Evolutionary conservation across 2,888 invertebrate species (phyloP).

Genomic region (Diabrotica balteata): DNA sequence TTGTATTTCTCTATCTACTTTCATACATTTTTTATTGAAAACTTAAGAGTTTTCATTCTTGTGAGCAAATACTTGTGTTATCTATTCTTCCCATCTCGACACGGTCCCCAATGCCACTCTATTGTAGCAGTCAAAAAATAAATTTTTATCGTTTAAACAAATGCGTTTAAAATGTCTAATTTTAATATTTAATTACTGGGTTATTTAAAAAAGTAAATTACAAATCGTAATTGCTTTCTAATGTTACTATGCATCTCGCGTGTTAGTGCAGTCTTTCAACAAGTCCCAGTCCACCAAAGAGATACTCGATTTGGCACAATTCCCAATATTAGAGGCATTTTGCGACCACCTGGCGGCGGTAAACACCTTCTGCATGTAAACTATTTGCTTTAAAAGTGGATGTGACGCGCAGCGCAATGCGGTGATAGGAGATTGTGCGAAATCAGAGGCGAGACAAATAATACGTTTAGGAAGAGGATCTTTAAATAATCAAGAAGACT

Average conservation of each 20-base stretch:
- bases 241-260: neutral
- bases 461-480: too few species aligned
- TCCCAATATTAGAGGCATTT: conserved; percentile 22
- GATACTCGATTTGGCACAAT: neutral
- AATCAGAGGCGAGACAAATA: neutral
- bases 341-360: conserved; percentile 49
- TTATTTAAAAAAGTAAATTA: neutral
- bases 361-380: conserved; percentile 49
- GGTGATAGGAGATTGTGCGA: conserved; percentile 17
- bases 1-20: too few species aligned
- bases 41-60: too few species aligned
- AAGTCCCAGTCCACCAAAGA: conserved; percentile 1
- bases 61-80: too few species aligned
- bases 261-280: neutral
- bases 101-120: too few species aligned
- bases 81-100: too few species aligned
- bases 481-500: neutral
- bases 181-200: too few species aligned
- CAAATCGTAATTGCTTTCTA: neutral
- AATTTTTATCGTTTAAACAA: too few species aligned
- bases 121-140: too few species aligned
- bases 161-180: too few species aligned
- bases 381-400: conserved; percentile 29
- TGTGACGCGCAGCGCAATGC: conserved; percentile 6
- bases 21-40: too few species aligned